Percentiles rank a stretch among this genome's conserved stretches.
Evolutionary conservation across 2,797 vertebrate species (phyloP).

Genomic region (Emydoidea blandingii): DNA sequence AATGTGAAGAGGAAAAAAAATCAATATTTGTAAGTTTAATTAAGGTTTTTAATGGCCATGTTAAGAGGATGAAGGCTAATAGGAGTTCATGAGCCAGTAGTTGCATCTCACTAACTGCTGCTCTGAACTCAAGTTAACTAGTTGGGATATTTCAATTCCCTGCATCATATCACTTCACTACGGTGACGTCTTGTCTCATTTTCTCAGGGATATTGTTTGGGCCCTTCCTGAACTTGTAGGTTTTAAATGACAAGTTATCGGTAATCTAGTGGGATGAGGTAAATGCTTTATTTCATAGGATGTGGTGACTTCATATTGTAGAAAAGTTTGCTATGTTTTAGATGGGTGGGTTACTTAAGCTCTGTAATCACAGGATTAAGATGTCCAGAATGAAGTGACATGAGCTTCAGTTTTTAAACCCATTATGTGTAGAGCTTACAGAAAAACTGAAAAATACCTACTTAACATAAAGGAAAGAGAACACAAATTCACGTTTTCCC

Average conservation of each 20-base stretch:
- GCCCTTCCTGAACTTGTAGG: not conserved
- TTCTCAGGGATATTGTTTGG: not conserved
- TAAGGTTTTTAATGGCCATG: not conserved
- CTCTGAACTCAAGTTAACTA: not conserved
- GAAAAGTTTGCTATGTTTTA: not conserved
- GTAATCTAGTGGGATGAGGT: not conserved
- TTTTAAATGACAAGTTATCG: not conserved
- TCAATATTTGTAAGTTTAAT: not conserved
- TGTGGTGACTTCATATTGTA: not conserved
- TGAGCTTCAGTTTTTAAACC: not conserved
- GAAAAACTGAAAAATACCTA: not conserved
- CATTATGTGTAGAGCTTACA: not conserved
- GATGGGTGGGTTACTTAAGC: not conserved
- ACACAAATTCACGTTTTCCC: not conserved
- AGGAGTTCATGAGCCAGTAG: not conserved
- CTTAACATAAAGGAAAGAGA: not conserved
- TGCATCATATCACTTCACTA: not conserved
- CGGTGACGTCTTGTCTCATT: not conserved
- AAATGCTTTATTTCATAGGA: not conserved
- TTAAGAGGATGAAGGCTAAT: not conserved
- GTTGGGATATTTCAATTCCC: not conserved
- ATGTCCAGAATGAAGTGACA: not conserved
- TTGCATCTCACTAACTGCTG: not conserved
- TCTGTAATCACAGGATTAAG: fast-evolving
- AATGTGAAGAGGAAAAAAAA: not conserved